Percentiles rank a stretch among this genome's conserved stretches.
These are phyloP conservation scores for Clangula hyemalis DNA, from an alignment of 2,797 vertebrate species.

Conservation along the genomic window DNA sequence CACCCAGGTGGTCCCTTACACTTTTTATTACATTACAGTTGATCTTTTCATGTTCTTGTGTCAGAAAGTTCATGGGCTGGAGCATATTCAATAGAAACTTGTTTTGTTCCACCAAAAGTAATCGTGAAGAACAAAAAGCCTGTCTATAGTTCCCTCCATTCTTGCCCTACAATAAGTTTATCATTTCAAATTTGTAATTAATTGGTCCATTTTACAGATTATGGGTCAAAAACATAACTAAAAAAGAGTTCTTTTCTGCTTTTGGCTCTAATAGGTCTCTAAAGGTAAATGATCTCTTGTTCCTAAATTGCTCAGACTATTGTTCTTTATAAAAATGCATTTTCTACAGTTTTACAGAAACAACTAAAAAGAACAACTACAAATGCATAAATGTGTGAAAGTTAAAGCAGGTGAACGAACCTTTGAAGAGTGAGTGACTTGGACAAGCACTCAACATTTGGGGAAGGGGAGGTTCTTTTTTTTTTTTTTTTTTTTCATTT, in stretches of 20 bases:
- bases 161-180: background rate
- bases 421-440: background rate
- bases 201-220: background rate
- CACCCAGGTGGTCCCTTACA: background rate
- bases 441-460: background rate
- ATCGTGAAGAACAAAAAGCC: background rate
- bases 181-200: background rate
- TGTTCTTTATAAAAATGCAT: background rate
- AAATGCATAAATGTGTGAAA: background rate
- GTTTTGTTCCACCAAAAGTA: background rate
- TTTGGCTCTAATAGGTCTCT: background rate
- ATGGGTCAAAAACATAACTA: background rate
- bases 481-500: background rate
- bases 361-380: background rate
- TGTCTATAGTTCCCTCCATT: background rate
- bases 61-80: background rate
- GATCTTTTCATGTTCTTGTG: background rate
- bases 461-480: background rate
- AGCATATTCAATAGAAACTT: background rate
- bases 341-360: background rate
- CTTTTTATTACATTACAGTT: background rate
- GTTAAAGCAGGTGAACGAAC: background rate
- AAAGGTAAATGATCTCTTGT: background rate
- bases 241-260: background rate
- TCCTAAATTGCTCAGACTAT: background rate